Conservation (phyloP, 1,140 invertebrate species). For the Protaetia brevitarsis region DNA sequence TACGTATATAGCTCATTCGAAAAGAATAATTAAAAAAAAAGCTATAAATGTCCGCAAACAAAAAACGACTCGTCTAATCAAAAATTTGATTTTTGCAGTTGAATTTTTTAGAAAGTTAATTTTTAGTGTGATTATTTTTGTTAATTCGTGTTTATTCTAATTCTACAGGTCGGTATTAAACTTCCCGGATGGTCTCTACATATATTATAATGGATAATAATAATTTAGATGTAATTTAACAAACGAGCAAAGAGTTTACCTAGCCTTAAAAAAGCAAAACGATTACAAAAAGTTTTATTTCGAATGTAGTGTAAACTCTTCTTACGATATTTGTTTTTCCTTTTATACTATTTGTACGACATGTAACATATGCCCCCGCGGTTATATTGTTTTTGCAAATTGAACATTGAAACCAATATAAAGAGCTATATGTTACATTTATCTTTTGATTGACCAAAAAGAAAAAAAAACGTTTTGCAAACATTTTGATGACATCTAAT, state of each 20-base stretch:
- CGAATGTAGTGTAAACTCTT: neutral
- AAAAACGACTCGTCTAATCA: no score
- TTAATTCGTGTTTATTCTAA: constrained; percentile 26
- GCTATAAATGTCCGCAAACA: no score
- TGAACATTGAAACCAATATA: no score
- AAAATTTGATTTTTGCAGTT: neutral
- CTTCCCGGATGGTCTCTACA: constrained; percentile 22
- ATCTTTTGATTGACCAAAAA: no score
- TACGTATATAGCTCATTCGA: neutral
- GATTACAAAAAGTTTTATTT: neutral
- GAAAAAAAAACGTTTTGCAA: no score
- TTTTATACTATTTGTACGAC: neutral
- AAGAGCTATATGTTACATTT: no score
- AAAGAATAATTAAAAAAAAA: no score
- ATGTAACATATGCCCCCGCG: neutral
- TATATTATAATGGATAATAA: constrained; percentile 19
- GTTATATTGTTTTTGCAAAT: no score
- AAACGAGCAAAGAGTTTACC: neutral
- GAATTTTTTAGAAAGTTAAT: neutral
- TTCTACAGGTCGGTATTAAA: constrained; percentile 25
- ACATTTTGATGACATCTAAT: no score
- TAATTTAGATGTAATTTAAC: constrained; percentile 22
- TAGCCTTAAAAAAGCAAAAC: neutral
- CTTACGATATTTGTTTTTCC: neutral
- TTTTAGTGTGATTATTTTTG: constrained; percentile 18